Evolutionary conservation across 2,113 vertebrate genomes (phyloP), one percentile per base, ranked within the genome.

Genomic region (Nothoprocta pentlandii): DNA sequence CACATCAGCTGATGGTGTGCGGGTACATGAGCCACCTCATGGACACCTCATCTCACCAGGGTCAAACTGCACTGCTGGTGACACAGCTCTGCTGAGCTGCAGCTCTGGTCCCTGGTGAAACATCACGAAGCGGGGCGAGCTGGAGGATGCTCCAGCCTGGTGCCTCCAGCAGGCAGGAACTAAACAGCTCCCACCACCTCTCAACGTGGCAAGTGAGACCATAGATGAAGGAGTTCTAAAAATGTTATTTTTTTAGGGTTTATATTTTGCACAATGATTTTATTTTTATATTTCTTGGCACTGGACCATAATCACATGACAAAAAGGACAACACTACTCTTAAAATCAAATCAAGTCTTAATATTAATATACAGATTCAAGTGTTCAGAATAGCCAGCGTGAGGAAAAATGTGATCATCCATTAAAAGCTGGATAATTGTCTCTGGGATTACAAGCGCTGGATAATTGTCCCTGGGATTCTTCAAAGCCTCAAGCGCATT

Each of bases 391-490:
- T n/a, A 88, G 15, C 17, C 62, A 75, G 46, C 3, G 0, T 17
- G 53, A 30, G 77, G 32, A 70, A 90, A 90, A 78, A 61, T 0
- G 0, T 25, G 69, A 90, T 84, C 64, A 78, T 91, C 56, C 49
- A 49, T 73, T 51, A 80, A 85, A 80, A 91, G 54, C 83, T 94
- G 23, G 41, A 69, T 94, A 95, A 96, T 92, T 93, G 89, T 92
- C 86, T 44, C 73, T 92, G 83, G 42, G 80, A 83, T 94, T 95
- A 95, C 62, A 56, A 78, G 74, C 69, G 79, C 90, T 42, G 23
- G 41, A 69, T 94, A 95, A 96, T 93, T 92, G 90, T 92, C 86
- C 47, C 73, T 92, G 83, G 42, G 80, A 88, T 87, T 83, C 54
- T 81, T 94, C 85, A 93, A 58, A 70, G 11, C 66, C 83, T 12